Evolutionary conservation across 2,113 vertebrate species (phyloP).

Genomic region (Barbus barbus): DNA sequence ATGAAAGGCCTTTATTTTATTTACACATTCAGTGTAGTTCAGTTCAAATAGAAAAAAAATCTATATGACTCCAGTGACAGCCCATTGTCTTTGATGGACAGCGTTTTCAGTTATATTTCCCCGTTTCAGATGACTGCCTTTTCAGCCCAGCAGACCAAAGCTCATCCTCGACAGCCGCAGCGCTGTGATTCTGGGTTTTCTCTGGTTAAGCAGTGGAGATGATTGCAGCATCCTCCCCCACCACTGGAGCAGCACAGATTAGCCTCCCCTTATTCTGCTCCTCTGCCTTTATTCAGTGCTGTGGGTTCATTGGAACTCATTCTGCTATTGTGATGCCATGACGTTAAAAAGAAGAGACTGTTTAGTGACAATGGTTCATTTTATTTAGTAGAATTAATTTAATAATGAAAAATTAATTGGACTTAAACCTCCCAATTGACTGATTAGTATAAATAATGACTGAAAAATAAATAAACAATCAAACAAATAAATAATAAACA

Average conservation of each 20-base stretch:
- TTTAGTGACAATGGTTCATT: conserved; percentile 5
- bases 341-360: neutral
- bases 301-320: neutral
- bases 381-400: neutral
- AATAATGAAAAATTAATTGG: neutral
- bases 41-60: neutral
- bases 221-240: conserved; percentile 17
- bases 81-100: neutral
- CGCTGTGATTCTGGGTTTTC: too few relatives aligned
- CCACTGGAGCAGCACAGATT: conserved; percentile 20
- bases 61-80: neutral
- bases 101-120: neutral
- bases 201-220: too few relatives aligned
- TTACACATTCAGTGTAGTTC: too few relatives aligned
- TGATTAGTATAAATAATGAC: neutral
- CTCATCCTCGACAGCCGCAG: neutral
- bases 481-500: too few relatives aligned
- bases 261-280: conserved; percentile 10
- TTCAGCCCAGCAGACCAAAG: neutral
- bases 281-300: conserved; percentile 1
- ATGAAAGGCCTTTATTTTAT: neutral
- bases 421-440: neutral
- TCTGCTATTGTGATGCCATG: neutral
- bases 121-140: neutral
- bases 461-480: neutral